phyloP scores from a whole-genome alignment of 2,888 invertebrate genomes.

The Ormyrus labotus region DNA sequence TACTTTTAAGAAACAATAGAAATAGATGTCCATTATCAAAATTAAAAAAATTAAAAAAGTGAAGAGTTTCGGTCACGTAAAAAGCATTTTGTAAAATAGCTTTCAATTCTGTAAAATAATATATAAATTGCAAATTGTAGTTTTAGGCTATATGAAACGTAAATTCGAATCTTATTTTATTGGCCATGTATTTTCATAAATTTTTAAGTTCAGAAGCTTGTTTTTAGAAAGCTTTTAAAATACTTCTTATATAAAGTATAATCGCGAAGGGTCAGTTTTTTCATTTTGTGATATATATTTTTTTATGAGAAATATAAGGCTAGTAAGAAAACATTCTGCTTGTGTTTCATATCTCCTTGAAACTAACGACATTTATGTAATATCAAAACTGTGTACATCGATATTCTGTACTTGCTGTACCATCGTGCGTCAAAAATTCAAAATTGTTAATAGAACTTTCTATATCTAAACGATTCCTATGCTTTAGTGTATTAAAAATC shows the following conservation, averaged over 20 bases:
- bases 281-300: no score
- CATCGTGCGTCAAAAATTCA: constrained; percentile 29
- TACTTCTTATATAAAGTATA: no score
- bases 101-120: constrained; percentile 47
- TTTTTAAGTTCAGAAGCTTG: no score
- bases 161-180: no score
- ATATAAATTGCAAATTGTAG: constrained; percentile 44
- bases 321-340: no score
- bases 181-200: no score
- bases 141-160: constrained; percentile 4
- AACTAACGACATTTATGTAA: constrained; percentile 34
- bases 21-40: neutral
- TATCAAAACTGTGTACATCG: constrained; percentile 38
- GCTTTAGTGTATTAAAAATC: constrained; percentile 37
- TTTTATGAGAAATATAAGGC: no score
- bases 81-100: constrained; percentile 48
- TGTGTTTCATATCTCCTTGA: no score
- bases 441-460: constrained; percentile 49
- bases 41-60: constrained; percentile 8
- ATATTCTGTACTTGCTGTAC: constrained; percentile 42
- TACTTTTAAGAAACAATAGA: constrained; percentile 21
- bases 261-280: no score
- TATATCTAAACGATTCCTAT: constrained; percentile 33
- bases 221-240: no score
- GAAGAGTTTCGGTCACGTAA: constrained; percentile 15